Evolutionary conservation across 1,140 invertebrate genomes (phyloP).

Genomic region (Bombus confusus): DNA sequence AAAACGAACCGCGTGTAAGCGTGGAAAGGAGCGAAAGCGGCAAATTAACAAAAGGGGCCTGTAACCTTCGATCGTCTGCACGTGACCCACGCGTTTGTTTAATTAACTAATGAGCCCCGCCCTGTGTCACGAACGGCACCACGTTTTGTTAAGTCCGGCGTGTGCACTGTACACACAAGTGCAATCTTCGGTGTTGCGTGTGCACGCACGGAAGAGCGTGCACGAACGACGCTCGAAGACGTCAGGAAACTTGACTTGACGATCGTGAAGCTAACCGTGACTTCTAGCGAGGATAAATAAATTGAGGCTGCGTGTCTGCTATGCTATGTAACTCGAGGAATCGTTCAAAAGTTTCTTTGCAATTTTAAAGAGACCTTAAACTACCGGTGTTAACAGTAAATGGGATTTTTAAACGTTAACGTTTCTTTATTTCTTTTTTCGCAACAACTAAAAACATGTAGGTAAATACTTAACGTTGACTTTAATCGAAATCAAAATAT

Average conservation of each 20-base stretch:
- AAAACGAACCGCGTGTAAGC: not conserved
- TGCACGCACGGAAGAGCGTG: conserved; percentile 16
- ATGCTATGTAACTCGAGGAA: not conserved
- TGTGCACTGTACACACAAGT: conserved; percentile 37
- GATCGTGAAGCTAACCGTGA: not conserved
- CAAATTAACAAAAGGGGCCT: not conserved
- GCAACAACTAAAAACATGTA: not conserved
- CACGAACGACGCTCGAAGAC: conserved; percentile 29
- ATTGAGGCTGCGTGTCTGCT: not conserved
- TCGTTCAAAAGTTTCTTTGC: not conserved
- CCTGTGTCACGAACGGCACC: conserved; percentile 54
- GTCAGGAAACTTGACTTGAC: conserved; percentile 31
- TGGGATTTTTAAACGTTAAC: not conserved
- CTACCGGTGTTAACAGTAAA: not conserved
- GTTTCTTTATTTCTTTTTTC: no score
- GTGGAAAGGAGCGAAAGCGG: not conserved
- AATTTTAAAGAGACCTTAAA: not conserved
- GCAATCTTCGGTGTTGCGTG: conserved; percentile 53
- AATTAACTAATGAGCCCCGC: conserved; percentile 75
- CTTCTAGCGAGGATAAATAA: not conserved
- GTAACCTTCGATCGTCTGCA: conserved; percentile 48
- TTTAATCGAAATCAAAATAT: no score
- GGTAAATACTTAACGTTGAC: no score
- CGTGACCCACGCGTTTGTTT: conserved; percentile 61
- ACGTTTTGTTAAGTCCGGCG: conserved; percentile 18